These are phyloP conservation scores for Labeo catla DNA, from an alignment of 2,113 vertebrate species.

Conservation along the genomic window DNA sequence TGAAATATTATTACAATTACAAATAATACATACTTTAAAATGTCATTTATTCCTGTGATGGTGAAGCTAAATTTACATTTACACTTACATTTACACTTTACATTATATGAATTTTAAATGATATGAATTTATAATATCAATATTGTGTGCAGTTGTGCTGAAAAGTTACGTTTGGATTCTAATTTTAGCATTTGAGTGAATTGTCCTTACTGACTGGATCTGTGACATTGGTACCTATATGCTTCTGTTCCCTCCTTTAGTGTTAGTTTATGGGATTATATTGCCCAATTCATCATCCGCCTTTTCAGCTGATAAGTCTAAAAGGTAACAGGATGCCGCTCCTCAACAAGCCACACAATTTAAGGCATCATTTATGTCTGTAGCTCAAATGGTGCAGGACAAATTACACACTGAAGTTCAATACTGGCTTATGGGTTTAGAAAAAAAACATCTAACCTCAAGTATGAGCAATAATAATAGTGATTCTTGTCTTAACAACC, in stretches of 20 bases:
- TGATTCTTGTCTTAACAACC: constrained; percentile 4
- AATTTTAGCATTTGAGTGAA: not conserved
- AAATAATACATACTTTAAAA: no score
- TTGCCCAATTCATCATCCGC: not conserved
- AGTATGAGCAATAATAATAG: constrained; percentile 1
- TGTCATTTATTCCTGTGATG: no score
- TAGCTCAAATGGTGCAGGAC: not conserved
- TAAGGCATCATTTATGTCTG: not conserved
- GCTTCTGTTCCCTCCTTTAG: not conserved
- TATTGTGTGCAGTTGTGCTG: not conserved
- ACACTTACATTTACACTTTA: no score
- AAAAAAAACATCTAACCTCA: not conserved
- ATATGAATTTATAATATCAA: not conserved
- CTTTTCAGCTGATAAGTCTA: not conserved
- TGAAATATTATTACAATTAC: no score
- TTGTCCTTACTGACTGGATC: not conserved
- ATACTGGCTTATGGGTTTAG: not conserved
- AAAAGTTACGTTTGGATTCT: not conserved
- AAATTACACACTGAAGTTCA: constrained; percentile 1
- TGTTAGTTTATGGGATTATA: not conserved
- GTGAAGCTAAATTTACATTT: no score
- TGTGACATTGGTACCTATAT: not conserved
- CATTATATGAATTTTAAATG: no score
- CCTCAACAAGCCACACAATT: not conserved
- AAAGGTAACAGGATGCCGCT: not conserved